Conservation (phyloP, 2,888 invertebrate species). For the Euzophera pinguis region DNA sequence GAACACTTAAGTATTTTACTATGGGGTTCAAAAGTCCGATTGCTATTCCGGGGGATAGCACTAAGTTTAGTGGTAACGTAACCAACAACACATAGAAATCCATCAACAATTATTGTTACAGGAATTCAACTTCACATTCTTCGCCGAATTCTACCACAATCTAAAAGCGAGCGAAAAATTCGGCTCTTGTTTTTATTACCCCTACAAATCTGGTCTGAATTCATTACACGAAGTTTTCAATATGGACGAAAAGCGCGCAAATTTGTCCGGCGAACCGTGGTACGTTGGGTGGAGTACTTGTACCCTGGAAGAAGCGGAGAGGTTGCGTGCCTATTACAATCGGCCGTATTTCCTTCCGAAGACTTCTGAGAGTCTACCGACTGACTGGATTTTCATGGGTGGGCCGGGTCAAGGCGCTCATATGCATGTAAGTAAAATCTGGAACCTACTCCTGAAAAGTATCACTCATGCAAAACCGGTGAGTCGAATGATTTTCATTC, state of each 20-base stretch:
- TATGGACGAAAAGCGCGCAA: slow-evolving; percentile 87
- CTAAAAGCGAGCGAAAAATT: slow-evolving; percentile 73
- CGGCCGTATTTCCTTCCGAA: slow-evolving; percentile 94
- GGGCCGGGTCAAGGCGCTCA: slow-evolving; percentile 96
- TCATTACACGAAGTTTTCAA: slow-evolving; percentile 89
- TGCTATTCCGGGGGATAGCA: no score
- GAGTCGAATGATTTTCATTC: no score
- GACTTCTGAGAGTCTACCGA: slow-evolving; percentile 91
- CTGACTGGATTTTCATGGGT: slow-evolving; percentile 99
- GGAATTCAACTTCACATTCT: slow-evolving; percentile 90
- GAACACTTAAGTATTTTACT: no score
- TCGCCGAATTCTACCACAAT: slow-evolving; percentile 86
- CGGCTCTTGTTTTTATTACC: slow-evolving; percentile 94
- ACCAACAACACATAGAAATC: no score
- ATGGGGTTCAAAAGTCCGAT: no score
- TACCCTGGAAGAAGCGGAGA: slow-evolving; percentile 88
- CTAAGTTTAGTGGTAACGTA: no score
- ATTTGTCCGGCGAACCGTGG: slow-evolving; percentile 84
- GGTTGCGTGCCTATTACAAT: slow-evolving; percentile 87
- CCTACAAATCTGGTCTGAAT: slow-evolving; percentile 92
- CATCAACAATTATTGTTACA: slow-evolving; percentile 27
- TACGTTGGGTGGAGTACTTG: slow-evolving; percentile 96
- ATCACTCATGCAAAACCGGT: no score
- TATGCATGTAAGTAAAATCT: slow-evolving; percentile 88
- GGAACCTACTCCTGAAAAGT: neutral